Evolutionary conservation across 37 sponge, comb jelly and placozoan species (phyloP), one percentile per base, ranked within the genome.

Genomic region (Theonella swinhoei): DNA sequence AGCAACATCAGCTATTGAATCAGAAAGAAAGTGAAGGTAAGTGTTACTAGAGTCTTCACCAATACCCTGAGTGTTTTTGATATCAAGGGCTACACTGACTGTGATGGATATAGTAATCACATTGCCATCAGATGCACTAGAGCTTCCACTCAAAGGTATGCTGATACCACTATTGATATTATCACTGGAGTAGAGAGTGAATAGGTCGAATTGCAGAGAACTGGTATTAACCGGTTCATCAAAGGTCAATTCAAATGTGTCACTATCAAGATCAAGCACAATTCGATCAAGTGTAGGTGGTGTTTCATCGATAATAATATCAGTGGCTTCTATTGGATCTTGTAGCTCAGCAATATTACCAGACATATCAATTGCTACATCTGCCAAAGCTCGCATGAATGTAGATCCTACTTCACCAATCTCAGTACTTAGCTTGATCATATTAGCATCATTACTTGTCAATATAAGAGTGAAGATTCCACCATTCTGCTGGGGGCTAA

Each of bases 201-300:
- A 85, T 11, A 9, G 74, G 19, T 73, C 36, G 77, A 86, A 61
- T 19, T 79, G 42, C 31, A 96, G 60, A 26, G 81, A 84, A 35
- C 77, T 75, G 25, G 72, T 88, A 47, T 91, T 83, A 0, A 96
- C 94, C n/a, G 97, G 89, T 58, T 96, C 97, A 76, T 86, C 78
- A 78, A 96, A 96, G 35, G 85, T 90, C 23, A 96, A 77, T 26
- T 17, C 17, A 25, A 96, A 40, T 1, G 28, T 33, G 42, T 91
- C 92, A 5, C 29, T 39, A 23, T 76, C 74, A 36, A 91, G 38
- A 39, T 90, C 81, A 14, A 96, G 58, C 61, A 60, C 58, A 64
- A 78, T 94, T 8, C 74, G 41, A 11, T 64, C 36, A 0, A 96
- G 86, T 4, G 32, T 23, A 19, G 97, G 97, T 42, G 87, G 73